Conservation (phyloP, 2,113 vertebrate species). For the Penelope pileata region DNA sequence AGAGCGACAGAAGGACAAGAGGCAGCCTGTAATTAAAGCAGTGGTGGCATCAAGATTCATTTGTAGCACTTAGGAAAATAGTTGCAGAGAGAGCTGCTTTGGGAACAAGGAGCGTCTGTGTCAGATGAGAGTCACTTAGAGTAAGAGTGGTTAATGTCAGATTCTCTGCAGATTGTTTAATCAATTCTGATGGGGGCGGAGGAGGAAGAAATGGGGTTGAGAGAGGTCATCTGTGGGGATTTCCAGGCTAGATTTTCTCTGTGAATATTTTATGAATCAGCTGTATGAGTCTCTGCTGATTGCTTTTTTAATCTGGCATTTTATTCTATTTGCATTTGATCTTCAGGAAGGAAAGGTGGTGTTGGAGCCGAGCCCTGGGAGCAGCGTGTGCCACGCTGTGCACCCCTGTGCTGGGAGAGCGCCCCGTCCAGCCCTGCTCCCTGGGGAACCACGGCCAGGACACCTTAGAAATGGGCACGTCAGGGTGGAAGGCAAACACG, state of each 20-base stretch:
- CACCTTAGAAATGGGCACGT: rapidly evolving
- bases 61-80: not conserved
- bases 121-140: not conserved
- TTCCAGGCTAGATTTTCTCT: not conserved
- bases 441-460: too few species aligned
- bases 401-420: not conserved
- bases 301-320: not conserved
- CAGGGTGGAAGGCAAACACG: not conserved
- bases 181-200: not conserved
- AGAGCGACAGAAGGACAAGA: not conserved
- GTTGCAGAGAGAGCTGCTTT: not conserved
- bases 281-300: not conserved
- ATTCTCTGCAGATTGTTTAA: not conserved
- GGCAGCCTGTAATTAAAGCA: not conserved
- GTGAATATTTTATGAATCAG: constrained; percentile 26
- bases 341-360: not conserved
- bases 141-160: not conserved
- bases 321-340: not conserved
- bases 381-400: not conserved
- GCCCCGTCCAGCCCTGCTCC: too few species aligned
- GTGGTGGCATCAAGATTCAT: not conserved
- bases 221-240: not conserved
- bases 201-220: not conserved
- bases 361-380: not conserved
- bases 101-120: not conserved